These are phyloP conservation scores for Cheilosia vernalis DNA, from an alignment of 2,888 invertebrate species.

Conservation along the genomic window DNA sequence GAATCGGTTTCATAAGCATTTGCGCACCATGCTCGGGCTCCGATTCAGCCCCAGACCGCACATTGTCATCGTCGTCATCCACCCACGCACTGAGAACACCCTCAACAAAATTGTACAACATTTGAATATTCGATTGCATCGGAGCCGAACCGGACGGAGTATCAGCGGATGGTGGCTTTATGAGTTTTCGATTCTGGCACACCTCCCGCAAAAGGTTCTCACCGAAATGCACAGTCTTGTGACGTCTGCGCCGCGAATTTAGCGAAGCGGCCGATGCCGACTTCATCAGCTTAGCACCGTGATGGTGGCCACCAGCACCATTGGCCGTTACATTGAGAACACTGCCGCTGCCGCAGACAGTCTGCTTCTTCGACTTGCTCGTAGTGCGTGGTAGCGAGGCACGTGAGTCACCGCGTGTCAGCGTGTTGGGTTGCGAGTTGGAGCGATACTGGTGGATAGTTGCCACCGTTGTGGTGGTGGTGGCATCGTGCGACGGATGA, in stretches of 20 bases:
- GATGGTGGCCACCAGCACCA: constrained; percentile 72
- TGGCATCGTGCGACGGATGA: constrained; percentile 68
- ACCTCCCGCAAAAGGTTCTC: constrained; percentile 90
- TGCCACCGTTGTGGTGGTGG: constrained; percentile 64
- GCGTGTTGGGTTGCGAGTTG: constrained; percentile 82
- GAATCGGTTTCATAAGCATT: constrained; percentile 82
- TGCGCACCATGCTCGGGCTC: constrained; percentile 88
- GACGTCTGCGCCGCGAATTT: constrained; percentile 88
- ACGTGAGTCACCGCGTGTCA: constrained; percentile 82
- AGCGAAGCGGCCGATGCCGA: constrained; percentile 86
- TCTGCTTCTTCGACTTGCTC: constrained; percentile 74
- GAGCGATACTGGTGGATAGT: constrained; percentile 80
- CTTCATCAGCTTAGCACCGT: constrained; percentile 81
- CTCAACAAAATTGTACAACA: constrained; percentile 92
- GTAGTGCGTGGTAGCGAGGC: constrained; percentile 78
- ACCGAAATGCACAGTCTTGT: constrained; percentile 91
- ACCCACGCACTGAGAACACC: constrained; percentile 92
- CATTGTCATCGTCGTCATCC: constrained; percentile 86
- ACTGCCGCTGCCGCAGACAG: constrained; percentile 73
- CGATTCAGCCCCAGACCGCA: constrained; percentile 89
- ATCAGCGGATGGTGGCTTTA: constrained; percentile 82
- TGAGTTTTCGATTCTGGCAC: constrained; percentile 87
- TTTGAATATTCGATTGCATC: constrained; percentile 90
- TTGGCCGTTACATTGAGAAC: constrained; percentile 76
- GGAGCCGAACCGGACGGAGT: constrained; percentile 83